Percentiles rank a stretch among this genome's conserved stretches.
phyloP scores from a whole-genome alignment of 1,140 invertebrate genomes.

The Diabrotica undecimpunctata region DNA sequence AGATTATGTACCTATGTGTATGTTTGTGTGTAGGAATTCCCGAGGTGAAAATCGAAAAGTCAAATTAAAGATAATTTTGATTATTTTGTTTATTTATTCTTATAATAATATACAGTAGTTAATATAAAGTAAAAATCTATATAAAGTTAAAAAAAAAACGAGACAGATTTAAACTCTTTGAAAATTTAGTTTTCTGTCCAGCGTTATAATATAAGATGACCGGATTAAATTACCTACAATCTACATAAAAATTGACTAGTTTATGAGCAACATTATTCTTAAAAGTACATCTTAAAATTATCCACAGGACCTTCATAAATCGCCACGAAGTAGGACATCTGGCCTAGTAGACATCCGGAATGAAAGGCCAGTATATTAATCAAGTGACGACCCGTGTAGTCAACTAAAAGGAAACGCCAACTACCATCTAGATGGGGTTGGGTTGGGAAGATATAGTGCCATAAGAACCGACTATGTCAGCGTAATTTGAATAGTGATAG shows the following conservation, averaged over 20 bases:
- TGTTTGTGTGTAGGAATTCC: no score
- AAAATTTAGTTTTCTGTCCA: no score
- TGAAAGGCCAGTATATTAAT: conserved; percentile 34
- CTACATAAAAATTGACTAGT: neutral
- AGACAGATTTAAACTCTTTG: no score
- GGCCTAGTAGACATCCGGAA: conserved; percentile 30
- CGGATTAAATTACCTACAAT: no score
- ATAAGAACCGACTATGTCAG: conserved; percentile 12
- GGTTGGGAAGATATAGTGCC: conserved; percentile 9
- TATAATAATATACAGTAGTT: no score
- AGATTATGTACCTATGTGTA: no score
- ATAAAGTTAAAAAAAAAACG: no score
- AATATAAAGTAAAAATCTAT: no score
- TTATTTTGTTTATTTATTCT: no score
- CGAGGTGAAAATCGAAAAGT: no score
- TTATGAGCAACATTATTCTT: neutral
- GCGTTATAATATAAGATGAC: no score
- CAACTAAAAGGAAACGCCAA: conserved; percentile 12
- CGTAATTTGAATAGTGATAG: conserved; percentile 9
- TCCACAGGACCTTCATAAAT: conserved; percentile 28
- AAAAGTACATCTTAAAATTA: neutral
- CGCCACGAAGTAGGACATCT: conserved; percentile 26
- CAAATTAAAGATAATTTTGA: no score
- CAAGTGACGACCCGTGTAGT: conserved; percentile 21
- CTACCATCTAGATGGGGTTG: conserved; percentile 7